Conservation (phyloP, 2,797 vertebrate species). For the Enoplosus armatus region DNA sequence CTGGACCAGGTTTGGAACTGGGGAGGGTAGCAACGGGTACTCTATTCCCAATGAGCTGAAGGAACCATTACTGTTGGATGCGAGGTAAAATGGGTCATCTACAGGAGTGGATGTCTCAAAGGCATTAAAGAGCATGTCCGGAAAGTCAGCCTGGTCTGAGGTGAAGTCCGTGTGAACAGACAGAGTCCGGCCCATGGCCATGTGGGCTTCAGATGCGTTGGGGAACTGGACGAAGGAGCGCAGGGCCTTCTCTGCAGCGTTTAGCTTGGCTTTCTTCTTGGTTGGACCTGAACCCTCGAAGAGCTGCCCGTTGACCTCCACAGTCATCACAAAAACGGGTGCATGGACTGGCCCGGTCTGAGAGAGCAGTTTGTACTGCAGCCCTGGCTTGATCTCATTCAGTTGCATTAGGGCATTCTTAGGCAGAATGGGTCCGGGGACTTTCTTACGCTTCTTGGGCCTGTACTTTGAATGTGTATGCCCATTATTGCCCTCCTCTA, state of each 20-base stretch:
- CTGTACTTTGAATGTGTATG: conserved; percentile 88
- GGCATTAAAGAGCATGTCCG: conserved; percentile 92
- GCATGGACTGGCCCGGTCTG: conserved; percentile 95
- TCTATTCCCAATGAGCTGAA: conserved; percentile 82
- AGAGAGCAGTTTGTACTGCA: conserved; percentile 93
- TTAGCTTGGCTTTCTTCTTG: conserved; percentile 96
- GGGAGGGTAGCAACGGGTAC: conserved; percentile 72
- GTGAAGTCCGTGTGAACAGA: conserved; percentile 93
- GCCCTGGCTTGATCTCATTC: conserved; percentile 93
- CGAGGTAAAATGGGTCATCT: conserved; percentile 85
- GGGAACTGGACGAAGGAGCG: conserved; percentile 94
- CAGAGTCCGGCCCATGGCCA: conserved; percentile 91
- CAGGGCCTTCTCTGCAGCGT: conserved; percentile 91
- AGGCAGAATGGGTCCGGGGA: conserved; percentile 86
- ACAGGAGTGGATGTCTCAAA: conserved; percentile 87
- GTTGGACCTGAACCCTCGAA: conserved; percentile 94
- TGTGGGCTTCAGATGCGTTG: conserved; percentile 91
- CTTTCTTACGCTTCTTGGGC: conserved; percentile 92
- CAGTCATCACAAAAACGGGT: conserved; percentile 92
- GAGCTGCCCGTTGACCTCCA: conserved; percentile 93
- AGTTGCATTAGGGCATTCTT: conserved; percentile 97
- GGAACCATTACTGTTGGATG: conserved; percentile 85
- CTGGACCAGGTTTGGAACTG: conserved; percentile 78
- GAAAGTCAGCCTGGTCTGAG: conserved; percentile 93
- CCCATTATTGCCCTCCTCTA: conserved; percentile 93